phyloP scores from a whole-genome alignment of 2,888 invertebrate species.

The Coremacera marginata region DNA sequence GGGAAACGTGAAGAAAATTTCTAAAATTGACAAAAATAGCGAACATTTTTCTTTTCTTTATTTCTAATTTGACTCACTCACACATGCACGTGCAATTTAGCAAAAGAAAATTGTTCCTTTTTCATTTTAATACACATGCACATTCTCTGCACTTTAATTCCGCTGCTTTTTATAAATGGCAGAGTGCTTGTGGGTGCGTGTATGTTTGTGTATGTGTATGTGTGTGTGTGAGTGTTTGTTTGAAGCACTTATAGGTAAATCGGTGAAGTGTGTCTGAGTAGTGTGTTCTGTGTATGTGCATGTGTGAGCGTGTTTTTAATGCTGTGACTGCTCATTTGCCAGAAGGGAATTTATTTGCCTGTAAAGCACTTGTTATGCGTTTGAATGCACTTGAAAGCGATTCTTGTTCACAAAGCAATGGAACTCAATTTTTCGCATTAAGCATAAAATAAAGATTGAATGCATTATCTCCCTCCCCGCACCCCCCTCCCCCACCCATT shows the following conservation, averaged over 20 bases:
- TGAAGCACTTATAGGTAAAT: too few species aligned
- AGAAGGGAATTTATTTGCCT: slow-evolving; percentile 14
- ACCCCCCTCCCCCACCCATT: too few species aligned
- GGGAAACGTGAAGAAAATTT: neutral
- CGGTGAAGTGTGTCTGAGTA: too few species aligned
- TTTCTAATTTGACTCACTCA: too few species aligned
- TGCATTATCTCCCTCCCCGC: too few species aligned
- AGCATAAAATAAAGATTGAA: too few species aligned
- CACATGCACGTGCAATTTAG: neutral
- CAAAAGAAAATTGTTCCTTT: slow-evolving; percentile 11
- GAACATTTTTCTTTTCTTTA: too few species aligned
- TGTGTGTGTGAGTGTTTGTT: neutral
- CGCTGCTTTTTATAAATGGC: neutral
- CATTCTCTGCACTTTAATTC: slow-evolving; percentile 25
- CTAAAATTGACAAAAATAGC: slow-evolving; percentile 22
- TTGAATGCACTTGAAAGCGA: neutral
- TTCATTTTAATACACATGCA: slow-evolving; percentile 17
- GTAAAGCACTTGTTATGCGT: neutral
- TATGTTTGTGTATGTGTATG: neutral
- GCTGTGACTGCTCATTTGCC: slow-evolving; percentile 10
- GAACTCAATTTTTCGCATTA: too few species aligned
- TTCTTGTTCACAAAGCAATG: too few species aligned
- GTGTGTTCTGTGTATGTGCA: neutral
- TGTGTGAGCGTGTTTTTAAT: neutral
- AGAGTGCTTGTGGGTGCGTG: neutral